Evolutionary conservation across 2,888 invertebrate genomes (phyloP).

Genomic region (Dicranocentrus wangi): DNA sequence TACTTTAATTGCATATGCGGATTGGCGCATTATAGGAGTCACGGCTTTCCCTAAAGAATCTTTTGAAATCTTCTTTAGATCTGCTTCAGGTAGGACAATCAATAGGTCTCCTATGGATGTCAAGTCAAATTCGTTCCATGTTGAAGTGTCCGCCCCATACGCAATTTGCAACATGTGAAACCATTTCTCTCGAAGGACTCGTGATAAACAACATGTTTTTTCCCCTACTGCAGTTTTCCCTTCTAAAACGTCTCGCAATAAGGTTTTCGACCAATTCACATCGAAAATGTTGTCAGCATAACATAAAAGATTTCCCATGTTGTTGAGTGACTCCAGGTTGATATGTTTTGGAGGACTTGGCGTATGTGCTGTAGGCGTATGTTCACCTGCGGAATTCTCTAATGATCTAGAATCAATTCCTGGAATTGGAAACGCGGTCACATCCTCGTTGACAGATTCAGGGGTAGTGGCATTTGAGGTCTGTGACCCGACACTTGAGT

Average conservation of each 20-base stretch:
- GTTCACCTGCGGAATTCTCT: constrained; percentile 4
- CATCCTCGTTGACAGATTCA: neutral
- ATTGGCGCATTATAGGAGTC: constrained; percentile 65
- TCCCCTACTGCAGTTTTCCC: constrained; percentile 64
- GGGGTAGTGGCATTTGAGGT: constrained; percentile 5
- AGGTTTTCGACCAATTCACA: constrained; percentile 51
- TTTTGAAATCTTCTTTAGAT: constrained; percentile 63
- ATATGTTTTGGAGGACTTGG: constrained; percentile 9
- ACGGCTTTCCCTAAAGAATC: constrained; percentile 67
- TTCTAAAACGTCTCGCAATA: constrained; percentile 67
- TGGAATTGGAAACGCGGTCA: neutral
- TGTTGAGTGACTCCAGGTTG: constrained; percentile 55
- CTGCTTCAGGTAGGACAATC: constrained; percentile 63
- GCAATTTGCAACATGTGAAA: constrained; percentile 57
- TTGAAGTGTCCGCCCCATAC: constrained; percentile 69
- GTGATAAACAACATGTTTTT: constrained; percentile 70
- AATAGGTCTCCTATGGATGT: constrained; percentile 69
- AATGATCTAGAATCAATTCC: constrained; percentile 6
- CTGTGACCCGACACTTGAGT: neutral
- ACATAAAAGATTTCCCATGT: constrained; percentile 69
- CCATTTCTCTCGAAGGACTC: constrained; percentile 61
- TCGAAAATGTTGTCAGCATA: constrained; percentile 65
- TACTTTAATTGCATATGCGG: constrained; percentile 53
- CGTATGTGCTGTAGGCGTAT: neutral
- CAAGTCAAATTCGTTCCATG: constrained; percentile 68